phyloP scores from a whole-genome alignment of 2,113 vertebrate species.

The Pycnonotus jocosus region DNA sequence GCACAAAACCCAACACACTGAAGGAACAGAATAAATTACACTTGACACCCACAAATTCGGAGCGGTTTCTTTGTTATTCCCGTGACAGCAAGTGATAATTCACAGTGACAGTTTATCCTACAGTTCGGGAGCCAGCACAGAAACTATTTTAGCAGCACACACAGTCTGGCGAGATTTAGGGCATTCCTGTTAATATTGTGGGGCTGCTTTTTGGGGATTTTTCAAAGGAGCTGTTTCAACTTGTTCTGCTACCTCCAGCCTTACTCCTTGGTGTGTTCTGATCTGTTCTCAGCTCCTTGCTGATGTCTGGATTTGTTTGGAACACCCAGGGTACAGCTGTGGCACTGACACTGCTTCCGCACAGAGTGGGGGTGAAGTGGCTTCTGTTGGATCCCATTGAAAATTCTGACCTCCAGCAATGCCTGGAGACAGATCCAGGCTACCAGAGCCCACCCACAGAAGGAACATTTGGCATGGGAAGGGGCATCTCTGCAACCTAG shows the following conservation, averaged over 20 bases:
- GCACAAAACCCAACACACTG: fast-evolving
- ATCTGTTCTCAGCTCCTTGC: neutral
- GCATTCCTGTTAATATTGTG: neutral
- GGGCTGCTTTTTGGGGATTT: neutral
- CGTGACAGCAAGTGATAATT: neutral
- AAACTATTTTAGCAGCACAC: neutral
- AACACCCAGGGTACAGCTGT: fast-evolving
- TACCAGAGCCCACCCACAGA: fast-evolving
- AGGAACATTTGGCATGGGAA: neutral
- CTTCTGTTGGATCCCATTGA: fast-evolving
- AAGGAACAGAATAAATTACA: neutral
- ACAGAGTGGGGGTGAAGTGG: fast-evolving
- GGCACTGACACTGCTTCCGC: neutral
- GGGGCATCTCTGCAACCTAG: neutral
- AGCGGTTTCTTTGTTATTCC: neutral
- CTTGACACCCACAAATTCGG: neutral
- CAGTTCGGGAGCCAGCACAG: neutral
- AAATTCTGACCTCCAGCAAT: fast-evolving
- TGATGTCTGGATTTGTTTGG: neutral
- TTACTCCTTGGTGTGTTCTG: neutral
- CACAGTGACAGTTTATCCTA: neutral
- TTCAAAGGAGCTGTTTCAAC: neutral
- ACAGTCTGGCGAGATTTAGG: neutral
- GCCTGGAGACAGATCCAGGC: no score
- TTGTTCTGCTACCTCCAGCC: neutral